Base-by-base conservation (phyloP, 2,888 invertebrate genomes). In the Emmelina monodactyla region DNA sequence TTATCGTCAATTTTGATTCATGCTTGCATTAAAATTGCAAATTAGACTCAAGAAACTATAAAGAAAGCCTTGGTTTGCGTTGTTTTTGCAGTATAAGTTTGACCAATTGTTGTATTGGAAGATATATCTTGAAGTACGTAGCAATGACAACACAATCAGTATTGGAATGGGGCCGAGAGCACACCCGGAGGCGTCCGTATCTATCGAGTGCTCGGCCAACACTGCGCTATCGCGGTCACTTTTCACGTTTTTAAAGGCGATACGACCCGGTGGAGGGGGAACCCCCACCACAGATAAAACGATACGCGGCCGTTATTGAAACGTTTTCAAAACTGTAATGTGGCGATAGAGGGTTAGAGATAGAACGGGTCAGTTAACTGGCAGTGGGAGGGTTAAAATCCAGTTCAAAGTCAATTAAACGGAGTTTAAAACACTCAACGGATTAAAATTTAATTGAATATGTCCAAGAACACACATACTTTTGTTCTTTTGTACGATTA, bases 201-300 rank as follows among this genome's bases (percentile, higher is more conserved):
- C 65, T 50, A 37, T 36, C 47, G 47, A 44, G 53, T 52, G 45
- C 49, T 51, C 58, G 52, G 65, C 65, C 69, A 66, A 68, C 66
- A 62, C 55, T 47, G 49, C 41, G 57, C 68, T 73, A 73, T 73
- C 73, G 46, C 53, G 61, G 60, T 55, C 71, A 75, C 68, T 76
- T 76, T 76, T 73, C 73, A 73, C 73, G 69, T 73, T 72, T 75
- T 75, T 71, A 68, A 68, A 53, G 58, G 56, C 58, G 61, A 50
- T 47, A 38, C 39, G 40, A 35, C 32, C 35, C 33, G 36, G 33
- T 7, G 25, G 25, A 10, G n/a, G 25, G n/a, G 25, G 58, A 49
- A 55, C 49, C 54, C 40, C 54, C 49, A 52, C 54, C 56, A 55
- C 56, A 53, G 56, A 45, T 41, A 35, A 16, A 29, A 39, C 36